Evolutionary conservation across 2,113 vertebrate genomes (phyloP), one percentile per base, ranked within the genome.

Genomic region (Romanogobio albipinnatus): DNA sequence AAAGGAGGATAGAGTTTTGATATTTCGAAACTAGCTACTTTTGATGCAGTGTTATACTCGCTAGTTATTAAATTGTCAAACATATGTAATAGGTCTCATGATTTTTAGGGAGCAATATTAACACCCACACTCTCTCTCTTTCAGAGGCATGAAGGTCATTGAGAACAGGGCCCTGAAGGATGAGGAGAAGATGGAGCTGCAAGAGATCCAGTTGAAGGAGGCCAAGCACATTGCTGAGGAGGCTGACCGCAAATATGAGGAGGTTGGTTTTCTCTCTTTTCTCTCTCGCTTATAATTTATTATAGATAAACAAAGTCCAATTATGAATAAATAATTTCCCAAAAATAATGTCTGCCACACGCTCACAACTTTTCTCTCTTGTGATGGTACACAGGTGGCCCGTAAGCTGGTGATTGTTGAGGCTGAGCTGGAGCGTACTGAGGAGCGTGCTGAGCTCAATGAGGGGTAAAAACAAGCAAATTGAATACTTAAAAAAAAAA

Each of bases 341-440:
- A 47, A 8, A 15, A 47, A 73, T 13, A 47, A 24, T 15, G 19
- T 24, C 22, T 45, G 24, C 17, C 9, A 10, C 66, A 22, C 43
- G 36, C 49, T 76, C 9, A 71, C 15, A 71, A 39, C 4, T 49
- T 9, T 29, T 53, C 26, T 8, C 8, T 5, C 9, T 80, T 80
- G 29, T 71, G 80, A 43, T 70, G 26, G 70, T 84, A 68, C 88
- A 33, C 89, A 99, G 98, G 98, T 99, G 90, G 98, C 98, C 90
- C 97, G 98, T 93, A 99, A 99, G 86, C 95, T 99, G 91, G 98
- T 99, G 92, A 99, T 99, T 94, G 99, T 99, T 93, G 98, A 99
- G 95, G 94, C 96, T 68, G 98, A 99, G 92, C 89, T 99, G 96
- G 98, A 99, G 87, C 96, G 98, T 47, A 97, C 98, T 79, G 98